Evolutionary conservation across 2,888 invertebrate genomes (phyloP), one percentile per base, ranked within the genome.

Genomic region (Liposcelis brunnea): DNA sequence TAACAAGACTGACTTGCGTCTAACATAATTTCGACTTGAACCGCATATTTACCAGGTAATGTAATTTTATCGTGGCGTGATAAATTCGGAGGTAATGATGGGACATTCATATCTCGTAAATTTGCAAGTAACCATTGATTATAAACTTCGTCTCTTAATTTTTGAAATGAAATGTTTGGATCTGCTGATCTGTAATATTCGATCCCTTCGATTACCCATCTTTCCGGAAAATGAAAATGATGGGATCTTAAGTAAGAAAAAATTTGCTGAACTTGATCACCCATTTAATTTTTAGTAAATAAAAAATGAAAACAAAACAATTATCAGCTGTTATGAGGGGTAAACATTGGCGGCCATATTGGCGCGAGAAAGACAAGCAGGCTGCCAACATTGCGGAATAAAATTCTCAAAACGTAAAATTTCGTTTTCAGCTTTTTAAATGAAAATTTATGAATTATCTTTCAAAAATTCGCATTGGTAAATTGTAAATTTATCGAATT

Each of bases 1-100:
- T 40, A 40, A 7, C 19, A 18, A n/a, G 40, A 40, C 40, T 40
- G 40, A 12, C 40, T 21, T 6, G 19, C 21, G 19, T 40, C 40
- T 7, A 40, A 12, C 18, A 40, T 14, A 5, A 8, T 4, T 19
- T 40, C 40, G 4, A 40, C 40, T 19, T 40, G 40, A 19, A 40
- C 40, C 6, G 40, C 40, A 40, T 40, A 40, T 19, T 18, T 40
- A 5, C 40, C 40, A 6, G 40, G 40, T 21, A 40, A 19, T 6
- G 21, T 19, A 7, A 40, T 21, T 40, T 40, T 40, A 21, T 16
- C n/a, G 15, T 40, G 6, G 40, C 5, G 6, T 40, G 10, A 15
- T 19, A 40, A 40, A 19, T 40, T 40, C 19, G 40, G 40, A 18
- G 40, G 40, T 7, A 40, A 40, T 3, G 19, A 16, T 7, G 18